Evolutionary conservation across 2,888 invertebrate species (phyloP), one percentile per base, ranked within the genome.

Genomic region (Quadriops clusia): DNA sequence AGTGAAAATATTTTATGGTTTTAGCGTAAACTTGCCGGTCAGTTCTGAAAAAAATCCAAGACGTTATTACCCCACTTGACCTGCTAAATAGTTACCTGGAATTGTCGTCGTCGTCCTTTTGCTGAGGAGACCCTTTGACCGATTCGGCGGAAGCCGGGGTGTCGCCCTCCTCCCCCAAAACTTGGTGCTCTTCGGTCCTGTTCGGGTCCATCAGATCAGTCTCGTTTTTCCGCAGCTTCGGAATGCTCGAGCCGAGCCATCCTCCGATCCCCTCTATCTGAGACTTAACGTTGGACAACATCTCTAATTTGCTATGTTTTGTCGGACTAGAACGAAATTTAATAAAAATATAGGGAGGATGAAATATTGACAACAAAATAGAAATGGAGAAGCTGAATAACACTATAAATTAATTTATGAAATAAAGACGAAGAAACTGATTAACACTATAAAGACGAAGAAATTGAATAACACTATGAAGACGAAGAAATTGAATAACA

Each of bases 181-280:
- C 38, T 30, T 42, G 41, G 22, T 32, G 36, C 29, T 45, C 45
- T 5, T 38, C 35, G 14, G 30, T 37, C 14, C 37, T 37, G 5
- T 32, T 36, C 13, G 21, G 41, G 18, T 49, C 47, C n/a, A n/a
- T n/a, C 12, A 45, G 44, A 28, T 63, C 66, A 12, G 50, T 39
- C 32, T 74, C 75, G 44, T 70, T 70, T 65, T 78, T 78, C 55
- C 77, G 68, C 41, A 85, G 65, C 36, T 83, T 84, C 4, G 83
- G 81, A 40, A 78, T 78, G 11, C 73, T 73, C 33, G 78, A 77
- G 22, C 65, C 62, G 26, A 84, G 77, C 25, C 79, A 74, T 36
- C 80, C 79, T 34, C 86, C 70, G 77, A 86, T 86, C 23, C 84
- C 85, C n/a, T 76, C 77, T 72, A 84, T 78, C 63, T 82, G 80